phyloP scores from a whole-genome alignment of 2,797 vertebrate genomes.

The Sparidentex hasta region DNA sequence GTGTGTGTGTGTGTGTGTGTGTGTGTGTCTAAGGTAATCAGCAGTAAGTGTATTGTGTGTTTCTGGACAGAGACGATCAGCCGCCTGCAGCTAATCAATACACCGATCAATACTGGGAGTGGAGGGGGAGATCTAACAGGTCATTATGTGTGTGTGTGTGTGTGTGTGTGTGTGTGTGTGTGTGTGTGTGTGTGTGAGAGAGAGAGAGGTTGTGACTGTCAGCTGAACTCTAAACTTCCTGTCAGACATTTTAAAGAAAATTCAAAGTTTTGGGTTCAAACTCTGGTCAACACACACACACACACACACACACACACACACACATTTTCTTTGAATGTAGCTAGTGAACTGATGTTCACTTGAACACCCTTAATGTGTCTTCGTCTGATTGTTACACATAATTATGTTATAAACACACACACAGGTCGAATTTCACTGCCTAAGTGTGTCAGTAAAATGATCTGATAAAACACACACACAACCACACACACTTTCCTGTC shows the following conservation, averaged over 20 bases:
- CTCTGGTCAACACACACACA: background rate
- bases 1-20: constrained; percentile 29
- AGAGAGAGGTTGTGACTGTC: background rate
- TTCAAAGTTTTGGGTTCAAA: constrained; percentile 21
- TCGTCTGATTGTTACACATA: background rate
- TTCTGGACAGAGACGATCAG: constrained; percentile 68
- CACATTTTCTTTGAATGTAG: background rate
- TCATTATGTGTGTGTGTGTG: constrained; percentile 34
- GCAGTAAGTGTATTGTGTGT: constrained; percentile 62
- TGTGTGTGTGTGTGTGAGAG: background rate
- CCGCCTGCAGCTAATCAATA: constrained; percentile 62
- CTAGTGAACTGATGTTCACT: too few species aligned
- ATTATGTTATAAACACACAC: constrained; percentile 17
- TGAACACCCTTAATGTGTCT: background rate
- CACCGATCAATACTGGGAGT: constrained; percentile 56
- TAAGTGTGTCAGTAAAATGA: constrained; percentile 13
- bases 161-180: constrained; percentile 20
- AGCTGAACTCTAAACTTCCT: constrained; percentile 34
- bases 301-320: background rate
- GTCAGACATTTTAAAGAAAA: background rate
- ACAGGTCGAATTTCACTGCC: background rate
- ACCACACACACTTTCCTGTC: background rate
- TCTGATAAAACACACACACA: background rate
- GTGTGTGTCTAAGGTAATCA: constrained; percentile 53
- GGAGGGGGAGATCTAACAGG: constrained; percentile 40